Evolutionary conservation across 2,888 invertebrate genomes (phyloP).

Genomic region (Mythimna ferrago): DNA sequence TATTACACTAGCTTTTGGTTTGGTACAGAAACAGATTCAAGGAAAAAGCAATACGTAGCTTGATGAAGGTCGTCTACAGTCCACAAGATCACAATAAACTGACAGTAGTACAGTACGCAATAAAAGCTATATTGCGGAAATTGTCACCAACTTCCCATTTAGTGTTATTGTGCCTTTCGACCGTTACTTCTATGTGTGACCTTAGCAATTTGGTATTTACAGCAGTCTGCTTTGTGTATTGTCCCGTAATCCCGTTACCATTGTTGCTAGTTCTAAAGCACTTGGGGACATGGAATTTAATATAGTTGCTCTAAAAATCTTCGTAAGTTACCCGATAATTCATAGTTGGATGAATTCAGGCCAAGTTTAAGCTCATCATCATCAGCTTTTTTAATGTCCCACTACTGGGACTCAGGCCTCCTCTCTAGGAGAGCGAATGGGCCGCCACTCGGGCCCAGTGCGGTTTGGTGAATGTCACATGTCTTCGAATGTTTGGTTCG

Average conservation of each 20-base stretch:
- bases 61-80: conserved; percentile 27
- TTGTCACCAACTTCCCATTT: conserved; percentile 10
- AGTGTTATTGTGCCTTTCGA: conserved; percentile 32
- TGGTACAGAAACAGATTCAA: not conserved
- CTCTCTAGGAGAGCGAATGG: too few species aligned
- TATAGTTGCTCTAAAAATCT: not conserved
- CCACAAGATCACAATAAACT: conserved; percentile 25
- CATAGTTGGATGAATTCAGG: not conserved
- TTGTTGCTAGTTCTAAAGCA: not conserved
- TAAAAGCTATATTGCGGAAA: conserved; percentile 40
- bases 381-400: too few species aligned
- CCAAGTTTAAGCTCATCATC: not conserved
- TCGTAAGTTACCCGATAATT: not conserved
- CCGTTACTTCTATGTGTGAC: conserved; percentile 13
- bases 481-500: too few species aligned
- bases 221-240: not conserved
- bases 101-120: not conserved
- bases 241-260: not conserved
- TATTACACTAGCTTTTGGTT: too few species aligned
- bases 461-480: too few species aligned
- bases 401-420: too few species aligned
- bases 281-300: not conserved
- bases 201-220: conserved; percentile 11
- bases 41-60: not conserved
- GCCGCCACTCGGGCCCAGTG: too few species aligned